Evolutionary conservation across 2,797 vertebrate genomes (phyloP).

Genomic region (Malacoctenus gilli): DNA sequence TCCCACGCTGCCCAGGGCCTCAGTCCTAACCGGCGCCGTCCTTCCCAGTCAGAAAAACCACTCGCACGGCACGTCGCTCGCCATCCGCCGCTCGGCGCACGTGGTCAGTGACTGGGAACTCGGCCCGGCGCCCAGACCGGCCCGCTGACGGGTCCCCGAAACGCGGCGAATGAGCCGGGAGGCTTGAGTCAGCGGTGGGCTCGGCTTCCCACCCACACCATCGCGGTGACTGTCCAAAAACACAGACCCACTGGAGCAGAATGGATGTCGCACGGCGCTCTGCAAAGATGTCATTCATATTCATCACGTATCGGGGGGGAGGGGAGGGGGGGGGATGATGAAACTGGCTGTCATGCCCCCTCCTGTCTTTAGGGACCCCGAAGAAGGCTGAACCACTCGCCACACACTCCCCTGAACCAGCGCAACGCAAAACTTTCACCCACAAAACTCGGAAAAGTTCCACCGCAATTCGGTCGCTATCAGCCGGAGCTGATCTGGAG

Average conservation of each 20-base stretch:
- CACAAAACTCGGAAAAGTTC: no score
- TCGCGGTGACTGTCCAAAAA: conserved; percentile 36
- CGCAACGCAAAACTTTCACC: conserved; percentile 5
- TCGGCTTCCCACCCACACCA: conserved; percentile 55
- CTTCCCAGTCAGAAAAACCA: conserved; percentile 32
- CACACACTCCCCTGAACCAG: background rate
- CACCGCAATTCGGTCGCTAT: no score
- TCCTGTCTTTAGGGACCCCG: background rate
- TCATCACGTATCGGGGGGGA: conserved; percentile 3
- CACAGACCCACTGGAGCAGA: conserved; percentile 29
- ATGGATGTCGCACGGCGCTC: conserved; percentile 47
- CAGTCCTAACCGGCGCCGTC: conserved; percentile 34
- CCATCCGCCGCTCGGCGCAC: conserved; percentile 25
- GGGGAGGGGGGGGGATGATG: conserved; percentile 1
- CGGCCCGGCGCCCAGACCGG: conserved; percentile 42
- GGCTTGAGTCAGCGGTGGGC: conserved; percentile 56
- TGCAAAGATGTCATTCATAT: conserved; percentile 17
- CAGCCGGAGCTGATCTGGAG: no score
- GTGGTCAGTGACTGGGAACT: conserved; percentile 44
- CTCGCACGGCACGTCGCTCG: conserved; percentile 34
- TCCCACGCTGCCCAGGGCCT: conserved; percentile 55
- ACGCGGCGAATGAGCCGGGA: conserved; percentile 31
- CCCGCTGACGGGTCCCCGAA: conserved; percentile 9
- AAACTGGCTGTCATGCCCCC: conserved; percentile 3
- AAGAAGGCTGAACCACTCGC: conserved; percentile 6